phyloP scores from a whole-genome alignment of 2,113 vertebrate genomes.

The Bos indicus region DNA sequence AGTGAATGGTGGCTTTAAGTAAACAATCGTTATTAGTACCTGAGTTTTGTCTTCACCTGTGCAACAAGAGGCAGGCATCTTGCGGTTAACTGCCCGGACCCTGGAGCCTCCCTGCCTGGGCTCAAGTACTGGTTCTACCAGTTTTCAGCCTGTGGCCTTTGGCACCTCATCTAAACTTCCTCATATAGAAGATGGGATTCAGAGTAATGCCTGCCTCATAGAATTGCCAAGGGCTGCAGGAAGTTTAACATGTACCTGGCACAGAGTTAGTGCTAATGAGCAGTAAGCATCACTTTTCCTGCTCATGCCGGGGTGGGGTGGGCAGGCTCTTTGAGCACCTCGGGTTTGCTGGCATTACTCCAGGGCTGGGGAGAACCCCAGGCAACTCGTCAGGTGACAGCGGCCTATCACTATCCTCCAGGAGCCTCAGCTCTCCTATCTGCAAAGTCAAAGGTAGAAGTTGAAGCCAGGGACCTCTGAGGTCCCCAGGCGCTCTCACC shows the following conservation, averaged over 20 bases:
- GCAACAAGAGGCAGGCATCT: neutral
- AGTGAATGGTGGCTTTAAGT: neutral
- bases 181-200: neutral
- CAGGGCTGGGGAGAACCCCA: no score
- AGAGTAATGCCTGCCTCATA: neutral
- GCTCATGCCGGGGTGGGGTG: accelerated
- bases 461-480: neutral
- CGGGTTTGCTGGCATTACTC: neutral
- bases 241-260: neutral
- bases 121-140: neutral
- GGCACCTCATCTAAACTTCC: neutral
- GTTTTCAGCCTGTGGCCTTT: neutral
- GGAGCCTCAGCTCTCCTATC: neutral
- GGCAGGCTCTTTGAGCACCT: neutral
- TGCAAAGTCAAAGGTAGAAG: neutral
- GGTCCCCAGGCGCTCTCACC: neutral
- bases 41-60: neutral
- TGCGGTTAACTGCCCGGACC: neutral
- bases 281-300: neutral
- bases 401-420: neutral
- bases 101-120: neutral
- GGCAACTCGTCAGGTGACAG: neutral
- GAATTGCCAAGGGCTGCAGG: neutral
- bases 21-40: no score
- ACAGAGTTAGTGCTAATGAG: neutral